These are phyloP conservation scores for Zaprionus kolodkinae DNA, from an alignment of 1,140 invertebrate species.

Conservation along the genomic window DNA sequence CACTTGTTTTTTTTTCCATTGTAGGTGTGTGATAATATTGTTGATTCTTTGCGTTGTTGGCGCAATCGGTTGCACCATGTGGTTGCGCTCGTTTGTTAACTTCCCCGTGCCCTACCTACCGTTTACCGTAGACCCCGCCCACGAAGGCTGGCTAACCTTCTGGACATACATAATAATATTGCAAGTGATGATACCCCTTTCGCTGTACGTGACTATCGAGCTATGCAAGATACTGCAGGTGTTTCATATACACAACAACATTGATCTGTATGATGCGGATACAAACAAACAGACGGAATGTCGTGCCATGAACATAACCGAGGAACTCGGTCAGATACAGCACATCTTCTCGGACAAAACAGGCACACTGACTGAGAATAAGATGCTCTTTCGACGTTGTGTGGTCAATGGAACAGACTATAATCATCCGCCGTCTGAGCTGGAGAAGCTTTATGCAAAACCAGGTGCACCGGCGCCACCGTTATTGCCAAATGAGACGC, in stretches of 20 bases:
- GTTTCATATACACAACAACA: constrained; percentile 97
- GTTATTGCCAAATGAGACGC: constrained; percentile 87
- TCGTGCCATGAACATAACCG: constrained; percentile 97
- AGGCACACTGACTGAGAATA: constrained; percentile 98
- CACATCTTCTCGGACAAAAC: constrained; percentile 99
- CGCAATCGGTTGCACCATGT: constrained; percentile 94
- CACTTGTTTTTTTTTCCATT: not conserved
- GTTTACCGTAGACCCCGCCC: constrained; percentile 87
- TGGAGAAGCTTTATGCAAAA: constrained; percentile 85
- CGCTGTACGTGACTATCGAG: constrained; percentile 98
- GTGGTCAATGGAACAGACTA: constrained; percentile 95
- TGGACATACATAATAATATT: constrained; percentile 98
- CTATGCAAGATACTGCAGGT: constrained; percentile 98
- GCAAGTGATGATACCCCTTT: constrained; percentile 98
- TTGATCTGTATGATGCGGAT: constrained; percentile 92
- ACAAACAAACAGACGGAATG: constrained; percentile 96
- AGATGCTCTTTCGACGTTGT: constrained; percentile 97
- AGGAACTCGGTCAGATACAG: constrained; percentile 97
- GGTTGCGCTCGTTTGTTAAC: constrained; percentile 88
- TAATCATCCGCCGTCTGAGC: constrained; percentile 89
- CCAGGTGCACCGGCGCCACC: constrained; percentile 86
- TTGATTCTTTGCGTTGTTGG: constrained; percentile 95
- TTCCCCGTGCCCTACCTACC: constrained; percentile 86
- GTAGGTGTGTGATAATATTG: constrained; percentile 94
- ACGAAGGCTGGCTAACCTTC: constrained; percentile 95